Conservation (phyloP, 2,888 invertebrate species). For the Sarcophaga rosellei region DNA sequence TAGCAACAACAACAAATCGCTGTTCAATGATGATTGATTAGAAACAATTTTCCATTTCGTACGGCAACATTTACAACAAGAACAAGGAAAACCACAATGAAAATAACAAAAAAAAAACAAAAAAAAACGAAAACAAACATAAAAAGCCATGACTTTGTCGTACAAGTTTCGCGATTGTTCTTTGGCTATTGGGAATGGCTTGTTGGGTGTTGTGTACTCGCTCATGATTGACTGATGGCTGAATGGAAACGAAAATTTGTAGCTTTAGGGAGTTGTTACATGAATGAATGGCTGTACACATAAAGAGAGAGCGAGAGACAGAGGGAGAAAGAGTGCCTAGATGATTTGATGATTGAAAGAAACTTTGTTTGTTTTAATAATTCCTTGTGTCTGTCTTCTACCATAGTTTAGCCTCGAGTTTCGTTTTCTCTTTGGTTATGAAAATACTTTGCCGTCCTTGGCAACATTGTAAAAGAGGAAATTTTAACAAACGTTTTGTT, state of each 20-base stretch:
- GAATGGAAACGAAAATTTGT: slow-evolving; percentile 64
- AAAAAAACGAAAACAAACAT: slow-evolving; percentile 21
- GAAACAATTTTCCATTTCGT: slow-evolving; percentile 70
- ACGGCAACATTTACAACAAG: slow-evolving; percentile 51
- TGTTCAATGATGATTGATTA: slow-evolving; percentile 77
- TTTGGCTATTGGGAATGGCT: slow-evolving; percentile 10
- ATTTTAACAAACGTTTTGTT: slow-evolving; percentile 24
- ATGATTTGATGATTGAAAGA: slow-evolving; percentile 64
- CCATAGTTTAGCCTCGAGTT: not conserved
- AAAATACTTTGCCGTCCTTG: not conserved
- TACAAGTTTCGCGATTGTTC: slow-evolving; percentile 39
- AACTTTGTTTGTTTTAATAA: slow-evolving; percentile 67
- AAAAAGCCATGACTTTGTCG: slow-evolving; percentile 48
- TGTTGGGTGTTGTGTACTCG: slow-evolving; percentile 47
- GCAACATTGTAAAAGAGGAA: not conserved
- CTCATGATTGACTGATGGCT: slow-evolving; percentile 66
- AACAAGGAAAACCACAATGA: not conserved
- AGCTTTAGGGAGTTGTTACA: slow-evolving; percentile 66
- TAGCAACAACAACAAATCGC: slow-evolving; percentile 72
- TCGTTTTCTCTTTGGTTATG: not conserved
- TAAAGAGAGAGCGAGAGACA: too few relatives aligned
- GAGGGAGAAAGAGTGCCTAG: slow-evolving; percentile 22
- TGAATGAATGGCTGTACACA: slow-evolving; percentile 10
- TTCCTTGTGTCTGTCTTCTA: slow-evolving; percentile 19
- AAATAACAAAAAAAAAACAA: not conserved